phyloP scores from a whole-genome alignment of 2,113 vertebrate species.

The Osmerus mordax region DNA sequence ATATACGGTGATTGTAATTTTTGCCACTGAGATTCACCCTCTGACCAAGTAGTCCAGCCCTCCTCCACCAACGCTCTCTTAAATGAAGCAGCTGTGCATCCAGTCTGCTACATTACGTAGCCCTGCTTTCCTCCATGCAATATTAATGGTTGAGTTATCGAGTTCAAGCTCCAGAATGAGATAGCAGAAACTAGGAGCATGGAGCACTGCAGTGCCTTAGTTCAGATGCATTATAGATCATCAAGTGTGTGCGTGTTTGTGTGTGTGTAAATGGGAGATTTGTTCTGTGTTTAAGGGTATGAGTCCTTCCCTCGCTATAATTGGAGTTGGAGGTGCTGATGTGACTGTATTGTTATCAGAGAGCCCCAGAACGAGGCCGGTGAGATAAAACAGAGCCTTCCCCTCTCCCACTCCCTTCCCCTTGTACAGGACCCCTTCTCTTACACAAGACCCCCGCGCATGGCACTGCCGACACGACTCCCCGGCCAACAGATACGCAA shows the following conservation, averaged over 20 bases:
- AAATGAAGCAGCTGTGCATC: no score
- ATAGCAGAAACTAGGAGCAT: not conserved
- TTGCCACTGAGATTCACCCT: conserved; percentile 11
- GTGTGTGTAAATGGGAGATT: conserved; percentile 1
- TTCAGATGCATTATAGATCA: conserved; percentile 58
- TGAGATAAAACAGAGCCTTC: conserved; percentile 61
- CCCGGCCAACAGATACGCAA: conserved; percentile 21
- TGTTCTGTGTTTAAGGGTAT: no score
- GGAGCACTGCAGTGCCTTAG: conserved; percentile 46
- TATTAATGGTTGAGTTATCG: no score
- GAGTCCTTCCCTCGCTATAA: conserved; percentile 66
- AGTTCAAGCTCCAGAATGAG: not conserved
- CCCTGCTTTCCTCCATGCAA: no score
- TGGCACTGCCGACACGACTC: conserved; percentile 32
- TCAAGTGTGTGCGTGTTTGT: conserved; percentile 61
- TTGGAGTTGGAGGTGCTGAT: conserved; percentile 69
- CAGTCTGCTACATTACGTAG: no score
- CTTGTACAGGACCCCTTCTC: conserved; percentile 20
- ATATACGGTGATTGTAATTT: not conserved
- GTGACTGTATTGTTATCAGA: conserved; percentile 74
- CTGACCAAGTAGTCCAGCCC: conserved; percentile 14
- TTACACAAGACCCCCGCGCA: conserved; percentile 49
- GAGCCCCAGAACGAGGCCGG: conserved; percentile 53
- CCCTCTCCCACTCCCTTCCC: conserved; percentile 23
- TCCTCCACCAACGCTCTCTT: no score